These are phyloP conservation scores for Cheilosia urbana DNA, from an alignment of 2,888 invertebrate species.

Conservation along the genomic window DNA sequence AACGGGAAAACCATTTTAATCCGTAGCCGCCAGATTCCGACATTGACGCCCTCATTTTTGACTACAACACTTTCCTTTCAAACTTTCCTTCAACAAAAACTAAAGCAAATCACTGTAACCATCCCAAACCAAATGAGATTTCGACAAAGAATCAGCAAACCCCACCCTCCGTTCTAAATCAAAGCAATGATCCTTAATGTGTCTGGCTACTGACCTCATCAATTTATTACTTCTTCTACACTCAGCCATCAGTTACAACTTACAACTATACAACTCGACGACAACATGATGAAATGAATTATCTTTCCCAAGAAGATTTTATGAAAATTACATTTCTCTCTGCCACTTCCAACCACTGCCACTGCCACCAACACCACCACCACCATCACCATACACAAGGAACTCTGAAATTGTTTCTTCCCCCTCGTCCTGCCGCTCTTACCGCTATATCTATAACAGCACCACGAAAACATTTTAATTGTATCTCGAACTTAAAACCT, in stretches of 20 bases:
- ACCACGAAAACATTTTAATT: slow-evolving; percentile 63
- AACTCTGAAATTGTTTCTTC: slow-evolving; percentile 45
- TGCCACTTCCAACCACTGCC: neutral
- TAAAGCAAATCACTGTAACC: neutral
- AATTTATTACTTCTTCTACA: slow-evolving; percentile 53
- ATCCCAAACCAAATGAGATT: neutral
- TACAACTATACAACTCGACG: slow-evolving; percentile 36
- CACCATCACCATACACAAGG: slow-evolving; percentile 14
- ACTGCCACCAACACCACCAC: neutral
- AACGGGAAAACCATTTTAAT: too few species aligned
- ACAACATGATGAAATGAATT: slow-evolving; percentile 67
- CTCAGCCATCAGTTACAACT: slow-evolving; percentile 33
- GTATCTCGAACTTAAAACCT: slow-evolving; percentile 73
- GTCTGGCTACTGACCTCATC: slow-evolving; percentile 52
- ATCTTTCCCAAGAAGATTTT: slow-evolving; percentile 43
- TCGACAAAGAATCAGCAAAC: neutral
- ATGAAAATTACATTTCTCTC: slow-evolving; percentile 57
- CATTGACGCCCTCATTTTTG: too few species aligned
- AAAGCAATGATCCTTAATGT: slow-evolving; percentile 49
- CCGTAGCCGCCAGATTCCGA: too few species aligned
- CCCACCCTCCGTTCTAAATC: slow-evolving; percentile 25
- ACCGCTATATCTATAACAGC: neutral
- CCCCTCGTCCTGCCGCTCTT: too few species aligned
- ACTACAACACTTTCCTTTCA: too few species aligned
- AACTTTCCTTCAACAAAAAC: too few species aligned